These are phyloP conservation scores for Lordiphosa fenestrarum DNA, from an alignment of 2,888 invertebrate species.

Conservation along the genomic window DNA sequence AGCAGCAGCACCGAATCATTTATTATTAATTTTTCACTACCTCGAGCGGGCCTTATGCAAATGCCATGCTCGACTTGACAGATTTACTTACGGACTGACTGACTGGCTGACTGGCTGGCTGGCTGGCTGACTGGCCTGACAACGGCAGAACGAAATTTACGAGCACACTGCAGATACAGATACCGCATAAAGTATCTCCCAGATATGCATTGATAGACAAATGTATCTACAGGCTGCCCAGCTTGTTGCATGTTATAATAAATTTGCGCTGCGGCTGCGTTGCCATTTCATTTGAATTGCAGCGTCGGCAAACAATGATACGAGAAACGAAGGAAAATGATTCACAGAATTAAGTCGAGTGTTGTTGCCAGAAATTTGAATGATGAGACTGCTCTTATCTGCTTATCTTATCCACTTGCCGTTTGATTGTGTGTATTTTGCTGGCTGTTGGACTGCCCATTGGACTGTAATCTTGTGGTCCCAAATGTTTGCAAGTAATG, in stretches of 20 bases:
- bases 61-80: constrained; percentile 48
- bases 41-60: constrained; percentile 53
- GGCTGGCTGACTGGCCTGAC: constrained; percentile 45
- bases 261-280: constrained; percentile 33
- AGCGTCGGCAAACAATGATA: constrained; percentile 12
- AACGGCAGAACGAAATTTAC: constrained; percentile 55
- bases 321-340: too few relatives aligned
- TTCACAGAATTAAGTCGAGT: too few relatives aligned
- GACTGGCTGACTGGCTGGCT: constrained; percentile 22
- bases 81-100: constrained; percentile 20
- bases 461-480: too few relatives aligned
- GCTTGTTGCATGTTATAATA: constrained; percentile 47
- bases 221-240: constrained; percentile 6
- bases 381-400: too few relatives aligned
- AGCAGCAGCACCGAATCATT: constrained; percentile 6
- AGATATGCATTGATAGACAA: constrained; percentile 34
- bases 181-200: constrained; percentile 67
- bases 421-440: too few relatives aligned
- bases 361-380: too few relatives aligned
- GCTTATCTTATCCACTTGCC: too few relatives aligned
- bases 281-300: constrained; percentile 35
- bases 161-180: constrained; percentile 60
- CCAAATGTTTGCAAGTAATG: too few relatives aligned
- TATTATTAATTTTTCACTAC: constrained; percentile 24
- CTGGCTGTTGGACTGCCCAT: too few relatives aligned